Base-by-base conservation (phyloP, 35 echinoderm and acorn worm genomes). In the Lytechinus variegatus region DNA sequence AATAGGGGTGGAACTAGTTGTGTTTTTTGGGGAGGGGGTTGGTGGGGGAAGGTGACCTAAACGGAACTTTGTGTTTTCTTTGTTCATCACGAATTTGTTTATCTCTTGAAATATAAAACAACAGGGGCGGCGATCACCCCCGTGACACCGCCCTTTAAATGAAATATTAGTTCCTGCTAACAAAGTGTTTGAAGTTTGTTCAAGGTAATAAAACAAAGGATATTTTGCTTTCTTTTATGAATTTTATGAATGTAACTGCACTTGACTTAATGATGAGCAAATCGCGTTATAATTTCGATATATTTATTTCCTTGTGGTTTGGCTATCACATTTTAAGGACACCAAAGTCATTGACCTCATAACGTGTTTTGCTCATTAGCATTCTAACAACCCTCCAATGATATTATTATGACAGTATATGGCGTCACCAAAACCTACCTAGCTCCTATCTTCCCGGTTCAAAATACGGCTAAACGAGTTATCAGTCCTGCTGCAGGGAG, bases 351-450 rank as follows among this genome's bases (percentile, higher is more conserved):
- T 79, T 24, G 66, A 6, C 19, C 66, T 79, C 66, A 24, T 79
- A 24, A 79, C n/a, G 66, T 79, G 66, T 79, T 79, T 79, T 79
- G 66, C 66, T 79, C 66, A 79, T 79, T 79, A 79, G n/a, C 66
- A 79, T 79, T 16, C 66, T 79, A 24, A 24, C n/a, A 71, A 58
- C 56, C 19, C 19, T 24, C 66, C 66, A 79, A 79, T 79, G 19
- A 16, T 24, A 79, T 44, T 79, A 79, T 79, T 79, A 79, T 79
- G 66, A 79, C 21, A 79, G 21, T 24, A 24, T 79, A 24, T 79
- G 66, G 66, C 66, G 66, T 79, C 66, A 79, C n/a, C 19, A 79
- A 79, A 79, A n/a, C 66, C 66, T 79, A 19, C 21, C 19, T 24
- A 24, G 66, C 16, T 79, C n/a, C 14, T 24, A 79, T 24, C 66